Conservation (phyloP, 2,797 vertebrate species). For the Antrozous pallidus region DNA sequence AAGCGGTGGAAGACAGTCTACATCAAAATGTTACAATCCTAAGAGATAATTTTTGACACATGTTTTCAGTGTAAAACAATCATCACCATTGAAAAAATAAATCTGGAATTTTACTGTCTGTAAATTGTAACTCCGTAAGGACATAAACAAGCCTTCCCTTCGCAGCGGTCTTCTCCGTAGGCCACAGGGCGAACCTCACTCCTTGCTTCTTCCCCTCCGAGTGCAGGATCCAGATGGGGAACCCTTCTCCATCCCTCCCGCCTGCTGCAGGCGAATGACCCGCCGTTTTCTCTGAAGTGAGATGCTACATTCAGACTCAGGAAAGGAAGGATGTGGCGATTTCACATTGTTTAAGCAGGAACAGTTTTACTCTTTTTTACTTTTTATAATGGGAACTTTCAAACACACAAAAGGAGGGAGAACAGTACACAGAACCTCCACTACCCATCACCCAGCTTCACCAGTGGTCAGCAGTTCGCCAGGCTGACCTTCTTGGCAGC, state of each 20-base stretch:
- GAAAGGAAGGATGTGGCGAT: slow-evolving; percentile 20
- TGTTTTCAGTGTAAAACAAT: slow-evolving; percentile 35
- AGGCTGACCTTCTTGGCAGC: neutral
- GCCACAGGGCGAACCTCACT: neutral
- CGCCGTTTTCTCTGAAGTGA: neutral
- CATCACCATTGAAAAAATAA: neutral
- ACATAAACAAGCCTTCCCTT: neutral
- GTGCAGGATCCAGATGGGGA: neutral
- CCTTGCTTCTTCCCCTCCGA: neutral
- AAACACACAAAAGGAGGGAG: neutral
- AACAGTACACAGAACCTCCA: fast-evolving
- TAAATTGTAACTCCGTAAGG: neutral
- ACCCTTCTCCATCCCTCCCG: neutral
- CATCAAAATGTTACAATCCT: neutral
- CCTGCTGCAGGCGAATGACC: neutral
- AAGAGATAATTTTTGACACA: neutral
- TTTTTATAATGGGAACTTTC: neutral
- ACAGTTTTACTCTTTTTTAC: neutral
- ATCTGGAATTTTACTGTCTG: neutral
- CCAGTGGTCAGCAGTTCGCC: neutral
- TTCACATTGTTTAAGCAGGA: slow-evolving; percentile 1
- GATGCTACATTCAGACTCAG: slow-evolving; percentile 6
- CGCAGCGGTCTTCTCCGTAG: neutral
- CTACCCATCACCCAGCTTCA: neutral
- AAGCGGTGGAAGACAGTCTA: neutral